phyloP scores from a whole-genome alignment of 2,888 invertebrate genomes.

The Andrena bicolor region DNA sequence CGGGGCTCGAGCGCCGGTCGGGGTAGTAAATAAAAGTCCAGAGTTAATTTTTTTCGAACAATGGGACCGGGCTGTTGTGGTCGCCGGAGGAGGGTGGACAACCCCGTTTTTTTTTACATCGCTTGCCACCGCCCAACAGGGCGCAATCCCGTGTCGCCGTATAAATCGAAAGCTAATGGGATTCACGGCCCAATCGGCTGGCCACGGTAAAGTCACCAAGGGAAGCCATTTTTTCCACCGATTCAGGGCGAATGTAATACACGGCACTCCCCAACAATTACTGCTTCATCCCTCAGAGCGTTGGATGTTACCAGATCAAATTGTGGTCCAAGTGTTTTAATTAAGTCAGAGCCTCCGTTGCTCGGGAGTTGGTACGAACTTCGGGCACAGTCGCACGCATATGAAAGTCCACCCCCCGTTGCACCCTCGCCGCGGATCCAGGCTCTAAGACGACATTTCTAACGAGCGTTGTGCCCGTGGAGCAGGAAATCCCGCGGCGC shows the following conservation, averaged over 20 bases:
- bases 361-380: too few species aligned
- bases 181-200: constrained; percentile 49
- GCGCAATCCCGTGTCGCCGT: constrained; percentile 65
- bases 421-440: not conserved
- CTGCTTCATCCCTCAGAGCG: not conserved
- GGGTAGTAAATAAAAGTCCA: constrained; percentile 72
- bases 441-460: constrained; percentile 4
- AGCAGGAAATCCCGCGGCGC: not conserved
- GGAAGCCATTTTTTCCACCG: not conserved
- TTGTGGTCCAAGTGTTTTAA: too few species aligned
- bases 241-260: not conserved
- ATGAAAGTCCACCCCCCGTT: not conserved
- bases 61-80: constrained; percentile 64
- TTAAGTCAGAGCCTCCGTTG: too few species aligned
- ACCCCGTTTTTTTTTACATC: constrained; percentile 60
- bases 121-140: constrained; percentile 60
- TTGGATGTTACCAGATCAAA: too few species aligned
- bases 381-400: not conserved
- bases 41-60: constrained; percentile 74
- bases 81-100: constrained; percentile 62
- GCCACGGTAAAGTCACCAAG: constrained; percentile 37
- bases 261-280: not conserved
- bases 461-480: not conserved
- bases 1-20: constrained; percentile 45
- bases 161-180: constrained; percentile 69